Evolutionary conservation across 2,797 vertebrate genomes (phyloP).

Genomic region (Vireo griseus): DNA sequence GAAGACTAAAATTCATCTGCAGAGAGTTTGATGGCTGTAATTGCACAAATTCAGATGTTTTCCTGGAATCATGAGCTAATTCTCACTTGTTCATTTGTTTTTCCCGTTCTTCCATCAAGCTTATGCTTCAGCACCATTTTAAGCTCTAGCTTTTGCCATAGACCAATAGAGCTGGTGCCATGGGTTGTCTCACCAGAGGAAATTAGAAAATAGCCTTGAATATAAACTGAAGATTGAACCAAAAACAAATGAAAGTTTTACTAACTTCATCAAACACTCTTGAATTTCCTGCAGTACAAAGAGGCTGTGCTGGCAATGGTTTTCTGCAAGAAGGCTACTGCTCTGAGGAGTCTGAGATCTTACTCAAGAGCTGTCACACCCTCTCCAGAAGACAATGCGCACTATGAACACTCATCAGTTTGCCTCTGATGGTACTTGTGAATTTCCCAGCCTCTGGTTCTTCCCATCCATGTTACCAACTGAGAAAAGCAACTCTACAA

Average conservation of each 20-base stretch:
- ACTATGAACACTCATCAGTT: not conserved
- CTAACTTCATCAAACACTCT: not conserved
- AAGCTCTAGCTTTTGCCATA: not conserved
- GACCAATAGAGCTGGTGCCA: not conserved
- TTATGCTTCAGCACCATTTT: slow-evolving; percentile 14
- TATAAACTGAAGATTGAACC: not conserved
- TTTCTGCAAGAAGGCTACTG: not conserved
- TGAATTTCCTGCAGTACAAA: not conserved
- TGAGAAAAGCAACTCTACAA: not conserved
- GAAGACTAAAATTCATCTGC: slow-evolving; percentile 38
- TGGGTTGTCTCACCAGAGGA: not conserved
- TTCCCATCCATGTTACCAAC: not conserved
- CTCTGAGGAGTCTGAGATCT: not conserved
- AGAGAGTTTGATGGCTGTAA: slow-evolving; percentile 49
- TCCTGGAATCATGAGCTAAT: slow-evolving; percentile 57
- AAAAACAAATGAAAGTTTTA: not conserved
- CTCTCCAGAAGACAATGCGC: not conserved
- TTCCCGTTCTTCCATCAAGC: slow-evolving; percentile 50
- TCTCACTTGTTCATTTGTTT: slow-evolving; percentile 64
- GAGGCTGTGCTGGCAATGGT: rapidly evolving
- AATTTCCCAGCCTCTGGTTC: not conserved
- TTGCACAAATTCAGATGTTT: slow-evolving; percentile 54
- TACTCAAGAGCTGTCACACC: not conserved
- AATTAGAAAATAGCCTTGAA: not conserved
- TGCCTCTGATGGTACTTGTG: not conserved